Evolutionary conservation across 2,888 invertebrate species (phyloP).

Genomic region (Lepetodrilus schrolli): DNA sequence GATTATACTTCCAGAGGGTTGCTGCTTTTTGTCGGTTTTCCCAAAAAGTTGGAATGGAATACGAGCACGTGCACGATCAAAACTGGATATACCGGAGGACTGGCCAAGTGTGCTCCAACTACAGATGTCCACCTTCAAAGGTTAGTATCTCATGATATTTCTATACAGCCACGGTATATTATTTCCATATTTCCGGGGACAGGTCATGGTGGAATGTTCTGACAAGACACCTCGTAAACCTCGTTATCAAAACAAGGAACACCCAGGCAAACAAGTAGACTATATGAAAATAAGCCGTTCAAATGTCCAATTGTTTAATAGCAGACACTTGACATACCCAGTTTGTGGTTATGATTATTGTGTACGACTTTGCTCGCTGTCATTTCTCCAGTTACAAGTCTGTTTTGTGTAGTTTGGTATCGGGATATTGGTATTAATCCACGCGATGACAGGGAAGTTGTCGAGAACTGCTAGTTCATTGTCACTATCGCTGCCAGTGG

Average conservation of each 20-base stretch:
- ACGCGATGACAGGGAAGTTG: background rate
- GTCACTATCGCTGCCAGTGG: too few relatives aligned
- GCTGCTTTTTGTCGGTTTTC: background rate
- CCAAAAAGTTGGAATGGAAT: slow-evolving; percentile 18
- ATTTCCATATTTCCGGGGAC: too few relatives aligned
- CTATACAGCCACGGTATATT: too few relatives aligned
- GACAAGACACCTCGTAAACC: too few relatives aligned
- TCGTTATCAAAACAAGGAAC: too few relatives aligned
- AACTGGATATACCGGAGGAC: background rate
- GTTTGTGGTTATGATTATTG: background rate
- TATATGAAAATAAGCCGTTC: too few relatives aligned
- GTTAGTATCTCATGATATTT: background rate
- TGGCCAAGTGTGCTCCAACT: background rate
- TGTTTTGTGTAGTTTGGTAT: background rate
- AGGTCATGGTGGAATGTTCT: too few relatives aligned
- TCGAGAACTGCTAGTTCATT: too few relatives aligned
- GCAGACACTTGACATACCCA: background rate
- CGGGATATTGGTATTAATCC: background rate
- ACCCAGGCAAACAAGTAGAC: too few relatives aligned
- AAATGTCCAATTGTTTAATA: background rate
- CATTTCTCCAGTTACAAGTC: background rate
- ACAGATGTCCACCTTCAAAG: slow-evolving; percentile 14
- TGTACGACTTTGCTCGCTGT: background rate
- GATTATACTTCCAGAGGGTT: background rate
- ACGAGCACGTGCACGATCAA: background rate